Conservation (phyloP, 2,888 invertebrate species). For the Leistus spinibarbis region DNA sequence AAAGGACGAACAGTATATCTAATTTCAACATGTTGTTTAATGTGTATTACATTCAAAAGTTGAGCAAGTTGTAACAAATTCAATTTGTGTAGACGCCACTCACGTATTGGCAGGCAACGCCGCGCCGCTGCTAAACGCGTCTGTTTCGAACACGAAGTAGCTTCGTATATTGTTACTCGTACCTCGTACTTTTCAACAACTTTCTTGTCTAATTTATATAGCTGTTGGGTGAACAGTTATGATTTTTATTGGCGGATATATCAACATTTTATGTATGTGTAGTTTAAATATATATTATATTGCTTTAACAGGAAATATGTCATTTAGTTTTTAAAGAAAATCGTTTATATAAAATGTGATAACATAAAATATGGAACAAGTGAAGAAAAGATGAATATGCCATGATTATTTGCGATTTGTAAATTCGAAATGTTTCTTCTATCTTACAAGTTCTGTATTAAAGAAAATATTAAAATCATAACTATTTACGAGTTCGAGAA, state of each 20-base stretch:
- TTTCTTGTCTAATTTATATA: neutral
- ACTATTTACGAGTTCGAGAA: no score
- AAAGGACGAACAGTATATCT: neutral
- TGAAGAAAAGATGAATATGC: no score
- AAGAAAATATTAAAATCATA: no score
- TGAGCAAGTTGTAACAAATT: neutral
- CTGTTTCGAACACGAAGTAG: neutral
- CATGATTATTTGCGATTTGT: no score
- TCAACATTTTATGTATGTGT: no score
- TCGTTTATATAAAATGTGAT: no score
- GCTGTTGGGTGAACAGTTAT: neutral
- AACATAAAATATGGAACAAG: no score
- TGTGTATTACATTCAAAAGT: neutral
- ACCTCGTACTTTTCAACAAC: neutral
- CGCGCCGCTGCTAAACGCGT: neutral
- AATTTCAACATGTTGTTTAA: neutral
- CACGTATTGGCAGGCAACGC: neutral
- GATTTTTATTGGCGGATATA: neutral
- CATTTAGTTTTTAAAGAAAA: no score
- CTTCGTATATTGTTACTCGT: neutral
- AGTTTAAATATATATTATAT: no score
- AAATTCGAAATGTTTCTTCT: no score
- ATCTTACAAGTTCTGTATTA: no score
- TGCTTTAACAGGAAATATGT: no score
- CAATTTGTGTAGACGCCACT: neutral